Evolutionary conservation across 2,888 invertebrate species (phyloP).

Genomic region (Brassicogethes aeneus): DNA sequence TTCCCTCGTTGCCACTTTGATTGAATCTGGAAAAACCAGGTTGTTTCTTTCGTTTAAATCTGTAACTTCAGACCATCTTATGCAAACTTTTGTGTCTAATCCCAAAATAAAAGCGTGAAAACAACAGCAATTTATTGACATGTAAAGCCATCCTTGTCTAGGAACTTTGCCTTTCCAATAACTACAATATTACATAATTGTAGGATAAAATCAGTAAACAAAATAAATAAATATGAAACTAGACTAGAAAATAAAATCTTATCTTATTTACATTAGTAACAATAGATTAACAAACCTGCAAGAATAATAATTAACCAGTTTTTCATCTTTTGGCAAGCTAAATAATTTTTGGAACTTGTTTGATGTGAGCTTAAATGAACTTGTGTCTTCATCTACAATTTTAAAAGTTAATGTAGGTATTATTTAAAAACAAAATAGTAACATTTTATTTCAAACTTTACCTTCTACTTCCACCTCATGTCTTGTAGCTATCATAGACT

Average conservation of each 20-base stretch:
- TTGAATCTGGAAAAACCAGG: conserved; percentile 74
- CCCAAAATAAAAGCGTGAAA: conserved; percentile 94
- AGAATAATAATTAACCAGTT: conserved; percentile 89
- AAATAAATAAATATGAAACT: conserved; percentile 2
- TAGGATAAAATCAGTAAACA: conserved; percentile 5
- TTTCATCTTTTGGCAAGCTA: conserved; percentile 87
- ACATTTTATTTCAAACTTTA: no score
- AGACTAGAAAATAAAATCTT: no score
- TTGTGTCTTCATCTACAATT: conserved; percentile 72
- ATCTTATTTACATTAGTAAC: no score
- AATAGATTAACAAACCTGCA: conserved; percentile 86
- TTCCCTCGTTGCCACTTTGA: conserved; percentile 77
- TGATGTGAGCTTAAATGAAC: conserved; percentile 65
- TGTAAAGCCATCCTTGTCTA: conserved; percentile 93
- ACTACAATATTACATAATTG: conserved; percentile 43
- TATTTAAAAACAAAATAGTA: conserved; percentile 19
- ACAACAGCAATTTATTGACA: conserved; percentile 93
- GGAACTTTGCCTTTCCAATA: conserved; percentile 91
- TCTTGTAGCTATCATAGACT: conserved; percentile 81
- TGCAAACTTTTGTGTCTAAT: conserved; percentile 72
- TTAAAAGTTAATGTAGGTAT: no score
- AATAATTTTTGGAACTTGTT: conserved; percentile 84
- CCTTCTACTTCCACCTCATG: conserved; percentile 51
- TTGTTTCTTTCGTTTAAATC: conserved; percentile 71
- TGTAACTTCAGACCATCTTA: conserved; percentile 86